These are phyloP conservation scores for Drosophila quinaria DNA, from an alignment of 2,888 invertebrate species.

Conservation along the genomic window DNA sequence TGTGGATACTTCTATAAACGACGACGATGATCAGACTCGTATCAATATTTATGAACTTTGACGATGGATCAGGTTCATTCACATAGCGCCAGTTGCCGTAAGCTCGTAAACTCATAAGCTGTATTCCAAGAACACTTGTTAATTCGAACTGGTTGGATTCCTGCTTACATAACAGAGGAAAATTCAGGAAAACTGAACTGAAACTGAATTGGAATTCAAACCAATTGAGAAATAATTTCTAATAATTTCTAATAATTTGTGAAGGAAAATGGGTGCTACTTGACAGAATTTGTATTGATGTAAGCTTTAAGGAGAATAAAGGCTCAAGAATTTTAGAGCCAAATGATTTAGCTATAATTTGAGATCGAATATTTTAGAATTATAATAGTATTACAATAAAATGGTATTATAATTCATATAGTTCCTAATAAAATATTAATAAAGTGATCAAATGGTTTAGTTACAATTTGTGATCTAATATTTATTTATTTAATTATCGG, in stretches of 20 bases:
- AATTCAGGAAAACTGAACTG: neutral
- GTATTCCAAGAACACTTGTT: slow-evolving; percentile 8
- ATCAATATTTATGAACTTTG: slow-evolving; percentile 73
- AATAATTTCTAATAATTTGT: neutral
- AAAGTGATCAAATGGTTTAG: too few species aligned
- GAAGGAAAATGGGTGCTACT: neutral
- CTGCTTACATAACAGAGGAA: neutral
- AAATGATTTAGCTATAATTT: too few species aligned
- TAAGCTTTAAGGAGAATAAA: neutral
- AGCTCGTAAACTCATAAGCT: neutral
- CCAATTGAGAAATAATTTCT: neutral
- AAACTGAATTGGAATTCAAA: neutral
- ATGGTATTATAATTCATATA: too few species aligned
- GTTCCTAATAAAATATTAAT: neutral
- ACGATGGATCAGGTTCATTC: slow-evolving; percentile 33
- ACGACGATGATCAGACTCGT: slow-evolving; percentile 26
- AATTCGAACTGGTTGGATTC: neutral
- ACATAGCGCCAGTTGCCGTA: slow-evolving; percentile 32
- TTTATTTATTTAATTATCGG: too few species aligned
- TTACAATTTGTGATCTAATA: too few species aligned
- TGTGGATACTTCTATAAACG: slow-evolving; percentile 6
- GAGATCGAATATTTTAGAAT: too few species aligned
- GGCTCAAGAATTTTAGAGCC: neutral
- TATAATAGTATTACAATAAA: too few species aligned
- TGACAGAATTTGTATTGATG: neutral